Base-by-base conservation (phyloP, 2,888 invertebrate genomes). In the Drosophila robusta region DNA sequence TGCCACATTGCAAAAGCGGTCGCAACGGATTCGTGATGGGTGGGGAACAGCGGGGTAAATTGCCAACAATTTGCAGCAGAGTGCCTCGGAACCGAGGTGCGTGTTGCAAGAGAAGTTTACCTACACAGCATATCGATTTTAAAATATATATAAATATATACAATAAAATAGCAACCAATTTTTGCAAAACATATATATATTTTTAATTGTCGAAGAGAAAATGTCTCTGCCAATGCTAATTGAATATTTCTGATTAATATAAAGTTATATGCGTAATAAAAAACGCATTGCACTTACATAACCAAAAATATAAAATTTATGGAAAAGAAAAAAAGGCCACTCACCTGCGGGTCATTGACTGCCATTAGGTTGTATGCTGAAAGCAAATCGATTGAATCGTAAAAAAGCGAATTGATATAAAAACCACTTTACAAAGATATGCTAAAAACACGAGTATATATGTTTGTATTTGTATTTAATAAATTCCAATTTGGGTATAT, bases 21-120 rank as follows among this genome's bases (percentile, higher is more conserved):
- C 56, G 62, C 61, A 44, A 32, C 36, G 42, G 46, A 46, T 47
- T 42, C 41, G 9, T 12, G 26, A n/a, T 41, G 26, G 22, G 51
- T 36, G 29, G 34, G n/a, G 3, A 3, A 11, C 5, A 5, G 16
- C 14, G 12, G 9, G 46, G 26, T 34, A 54, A 65, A 65, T 66
- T 65, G 64, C 46, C 74, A 65, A 57, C 56, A 60, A 65, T 42
- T 57, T 67, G 68, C 56, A 66, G 44, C 66, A 66, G 66, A 66
- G 55, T 66, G 66, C 36, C 38, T 38, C n/a, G 1, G 11, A 41
- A 24, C 36, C 29, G 8, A 4, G n/a, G 18, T n/a, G 12, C 36
- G 41, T n/a, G n/a, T 9, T 45, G 66, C 54, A 46, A 22, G 7
- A n/a, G 24, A 14, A 12, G n/a, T 26, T 8, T 24, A 3, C 41